These are phyloP conservation scores for Pipistrellus nathusii DNA, from an alignment of 2,797 vertebrate genomes.

Conservation along the genomic window DNA sequence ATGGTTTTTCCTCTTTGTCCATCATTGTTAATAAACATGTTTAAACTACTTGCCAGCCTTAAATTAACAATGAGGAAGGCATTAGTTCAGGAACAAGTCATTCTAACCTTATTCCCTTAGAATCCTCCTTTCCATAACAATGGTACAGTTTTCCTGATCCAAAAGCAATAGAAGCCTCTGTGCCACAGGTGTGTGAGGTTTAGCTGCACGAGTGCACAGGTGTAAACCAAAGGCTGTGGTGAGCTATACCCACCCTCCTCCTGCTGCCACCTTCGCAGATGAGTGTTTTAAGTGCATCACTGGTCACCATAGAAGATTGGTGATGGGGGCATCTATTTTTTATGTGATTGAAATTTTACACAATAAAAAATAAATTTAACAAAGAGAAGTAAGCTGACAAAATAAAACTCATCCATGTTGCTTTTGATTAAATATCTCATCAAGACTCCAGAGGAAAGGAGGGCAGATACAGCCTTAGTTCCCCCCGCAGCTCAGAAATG, in stretches of 20 bases:
- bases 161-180: neutral
- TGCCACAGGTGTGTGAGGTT: constrained; percentile 63
- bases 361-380: constrained; percentile 25
- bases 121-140: neutral
- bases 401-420: neutral
- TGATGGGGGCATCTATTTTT: neutral
- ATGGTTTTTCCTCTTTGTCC: neutral
- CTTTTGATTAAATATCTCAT: neutral
- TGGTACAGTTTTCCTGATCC: neutral
- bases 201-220: constrained; percentile 59
- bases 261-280: neutral
- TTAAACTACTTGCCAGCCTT: constrained; percentile 34
- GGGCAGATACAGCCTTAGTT: neutral
- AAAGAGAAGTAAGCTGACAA: neutral
- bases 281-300: neutral
- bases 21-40: neutral
- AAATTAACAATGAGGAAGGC: constrained; percentile 75
- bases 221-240: constrained; percentile 62
- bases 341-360: neutral
- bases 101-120: constrained; percentile 32
- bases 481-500: neutral
- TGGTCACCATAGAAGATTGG: neutral
- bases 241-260: neutral
- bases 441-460: neutral
- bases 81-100: constrained; percentile 61